Percentiles rank a stretch among this genome's conserved stretches.
Conservation (phyloP, 2,888 invertebrate species). For the Hyles lineata region DNA sequence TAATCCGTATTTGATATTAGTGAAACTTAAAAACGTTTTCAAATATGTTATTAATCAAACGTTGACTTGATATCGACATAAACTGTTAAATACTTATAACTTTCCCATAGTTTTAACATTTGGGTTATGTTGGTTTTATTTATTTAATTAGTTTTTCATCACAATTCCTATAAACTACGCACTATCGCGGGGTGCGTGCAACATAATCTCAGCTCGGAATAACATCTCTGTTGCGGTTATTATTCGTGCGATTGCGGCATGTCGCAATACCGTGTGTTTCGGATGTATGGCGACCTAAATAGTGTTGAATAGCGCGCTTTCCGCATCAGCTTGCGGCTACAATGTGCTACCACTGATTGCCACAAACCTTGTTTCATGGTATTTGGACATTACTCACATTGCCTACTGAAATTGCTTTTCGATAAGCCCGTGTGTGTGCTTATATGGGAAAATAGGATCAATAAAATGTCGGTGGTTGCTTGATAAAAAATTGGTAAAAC, state of each 20-base stretch:
- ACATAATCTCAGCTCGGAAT: background rate
- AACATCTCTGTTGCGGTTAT: conserved; percentile 15
- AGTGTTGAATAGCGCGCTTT: conserved; percentile 36
- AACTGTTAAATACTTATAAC: too few species aligned
- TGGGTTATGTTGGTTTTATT: background rate
- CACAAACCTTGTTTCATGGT: conserved; percentile 1
- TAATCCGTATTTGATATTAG: too few species aligned
- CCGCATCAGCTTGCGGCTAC: conserved; percentile 37
- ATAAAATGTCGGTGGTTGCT: too few species aligned
- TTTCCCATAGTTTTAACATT: too few species aligned
- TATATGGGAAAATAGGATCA: too few species aligned
- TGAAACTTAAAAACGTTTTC: too few species aligned
- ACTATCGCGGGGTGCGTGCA: background rate
- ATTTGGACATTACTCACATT: background rate
- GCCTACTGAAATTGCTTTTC: too few species aligned
- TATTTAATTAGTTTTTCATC: background rate
- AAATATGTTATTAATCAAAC: too few species aligned
- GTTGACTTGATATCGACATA: too few species aligned
- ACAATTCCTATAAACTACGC: background rate
- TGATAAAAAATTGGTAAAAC: too few species aligned
- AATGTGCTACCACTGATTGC: background rate
- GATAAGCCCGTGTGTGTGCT: too few species aligned
- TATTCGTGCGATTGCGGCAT: conserved; percentile 39
- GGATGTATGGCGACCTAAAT: conserved; percentile 45
- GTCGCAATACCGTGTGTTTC: conserved; percentile 37